Evolutionary conservation across 2,888 invertebrate species (phyloP).

Genomic region (Apantesis nais): DNA sequence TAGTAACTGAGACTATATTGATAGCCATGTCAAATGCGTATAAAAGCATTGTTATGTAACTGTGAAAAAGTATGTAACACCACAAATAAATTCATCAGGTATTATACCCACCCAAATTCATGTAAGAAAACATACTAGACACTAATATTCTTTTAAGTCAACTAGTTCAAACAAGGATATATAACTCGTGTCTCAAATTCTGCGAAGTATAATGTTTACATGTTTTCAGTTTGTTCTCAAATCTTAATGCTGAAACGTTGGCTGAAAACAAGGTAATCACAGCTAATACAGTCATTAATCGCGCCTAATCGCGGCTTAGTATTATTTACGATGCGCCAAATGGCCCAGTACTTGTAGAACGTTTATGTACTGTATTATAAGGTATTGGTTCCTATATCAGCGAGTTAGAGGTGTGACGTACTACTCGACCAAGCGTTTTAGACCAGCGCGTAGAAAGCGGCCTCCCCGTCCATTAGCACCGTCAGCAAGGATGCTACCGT

Average conservation of each 20-base stretch:
- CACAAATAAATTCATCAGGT: neutral
- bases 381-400: conserved; percentile 2
- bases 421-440: too few relatives aligned
- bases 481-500: too few relatives aligned
- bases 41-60: neutral
- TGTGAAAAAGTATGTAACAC: neutral
- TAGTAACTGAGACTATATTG: neutral
- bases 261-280: conserved; percentile 35
- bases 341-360: conserved; percentile 19
- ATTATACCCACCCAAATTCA: neutral
- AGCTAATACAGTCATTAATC: conserved; percentile 38
- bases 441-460: too few relatives aligned
- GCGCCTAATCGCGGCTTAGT: conserved; percentile 37
- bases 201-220: neutral
- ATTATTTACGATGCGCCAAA: conserved; percentile 37
- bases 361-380: conserved; percentile 17
- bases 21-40: neutral
- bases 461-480: too few relatives aligned
- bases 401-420: neutral
- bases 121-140: neutral
- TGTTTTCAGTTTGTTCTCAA: conserved; percentile 8
- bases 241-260: conserved; percentile 13
- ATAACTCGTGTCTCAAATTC: neutral
- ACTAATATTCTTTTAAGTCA: neutral
- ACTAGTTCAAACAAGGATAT: neutral